These are phyloP conservation scores for Sebastiscus tertius DNA, from an alignment of 2,797 vertebrate species.

Conservation along the genomic window DNA sequence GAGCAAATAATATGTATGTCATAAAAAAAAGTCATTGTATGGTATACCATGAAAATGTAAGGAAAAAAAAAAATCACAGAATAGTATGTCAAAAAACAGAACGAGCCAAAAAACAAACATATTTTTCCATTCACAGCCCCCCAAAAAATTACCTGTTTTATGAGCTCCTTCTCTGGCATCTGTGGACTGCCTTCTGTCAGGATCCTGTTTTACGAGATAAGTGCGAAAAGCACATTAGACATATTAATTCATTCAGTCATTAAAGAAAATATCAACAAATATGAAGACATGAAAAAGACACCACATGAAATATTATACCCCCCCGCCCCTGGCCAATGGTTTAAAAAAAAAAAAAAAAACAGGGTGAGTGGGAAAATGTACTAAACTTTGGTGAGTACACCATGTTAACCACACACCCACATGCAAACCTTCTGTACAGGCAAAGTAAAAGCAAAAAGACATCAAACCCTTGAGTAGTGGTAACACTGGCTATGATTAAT, in stretches of 20 bases:
- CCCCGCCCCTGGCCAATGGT: not conserved
- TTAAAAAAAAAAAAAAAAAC: not conserved
- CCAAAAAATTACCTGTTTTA: constrained; percentile 82
- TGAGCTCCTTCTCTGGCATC: constrained; percentile 83
- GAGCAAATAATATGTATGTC: no score
- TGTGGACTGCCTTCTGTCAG: constrained; percentile 82
- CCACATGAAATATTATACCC: not conserved
- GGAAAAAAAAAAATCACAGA: not conserved
- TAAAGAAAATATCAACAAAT: not conserved
- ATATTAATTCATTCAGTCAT: not conserved
- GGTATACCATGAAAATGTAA: no score
- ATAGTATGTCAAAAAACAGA: not conserved
- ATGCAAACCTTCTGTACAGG: constrained; percentile 44
- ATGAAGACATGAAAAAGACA: not conserved
- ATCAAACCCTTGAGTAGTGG: constrained; percentile 65
- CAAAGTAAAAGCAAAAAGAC: constrained; percentile 58
- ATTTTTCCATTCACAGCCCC: constrained; percentile 6
- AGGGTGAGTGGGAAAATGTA: constrained; percentile 16
- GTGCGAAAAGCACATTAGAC: not conserved
- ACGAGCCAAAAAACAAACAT: not conserved
- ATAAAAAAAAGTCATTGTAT: no score
- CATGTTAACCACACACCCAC: constrained; percentile 35
- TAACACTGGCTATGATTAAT: constrained; percentile 69
- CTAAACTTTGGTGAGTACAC: not conserved
- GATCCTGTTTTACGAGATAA: constrained; percentile 81